phyloP scores from a whole-genome alignment of 2,888 invertebrate genomes.

The Aproaerema taeniolella region DNA sequence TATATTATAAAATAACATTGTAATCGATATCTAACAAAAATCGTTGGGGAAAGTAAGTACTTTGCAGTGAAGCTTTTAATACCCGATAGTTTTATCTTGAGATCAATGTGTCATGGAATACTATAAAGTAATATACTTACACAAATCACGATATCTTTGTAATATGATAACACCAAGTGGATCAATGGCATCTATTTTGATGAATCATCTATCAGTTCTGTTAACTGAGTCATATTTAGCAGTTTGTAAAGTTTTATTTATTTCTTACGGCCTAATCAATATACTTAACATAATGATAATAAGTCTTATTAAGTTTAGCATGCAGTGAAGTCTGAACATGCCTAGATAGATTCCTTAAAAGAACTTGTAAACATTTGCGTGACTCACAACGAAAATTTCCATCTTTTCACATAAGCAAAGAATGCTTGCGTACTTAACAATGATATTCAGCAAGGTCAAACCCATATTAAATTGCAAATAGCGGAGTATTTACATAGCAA shows the following conservation, averaged over 20 bases:
- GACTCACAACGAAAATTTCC: slow-evolving; percentile 32
- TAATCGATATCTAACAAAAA: slow-evolving; percentile 24
- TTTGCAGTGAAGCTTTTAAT: slow-evolving; percentile 40
- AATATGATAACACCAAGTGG: too few relatives aligned
- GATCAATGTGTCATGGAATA: slow-evolving; percentile 30
- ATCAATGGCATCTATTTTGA: too few relatives aligned
- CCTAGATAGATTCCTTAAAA: not conserved
- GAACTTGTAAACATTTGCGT: slow-evolving; percentile 6
- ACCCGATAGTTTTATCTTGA: slow-evolving; percentile 39
- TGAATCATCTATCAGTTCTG: too few relatives aligned
- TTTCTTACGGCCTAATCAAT: slow-evolving; percentile 36
- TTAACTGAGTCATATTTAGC: too few relatives aligned
- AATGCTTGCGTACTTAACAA: slow-evolving; percentile 34
- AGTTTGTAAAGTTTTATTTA: not conserved
- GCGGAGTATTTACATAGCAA: slow-evolving; percentile 39
- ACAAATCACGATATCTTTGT: slow-evolving; percentile 37
- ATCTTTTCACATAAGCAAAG: slow-evolving; percentile 31
- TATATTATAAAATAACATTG: slow-evolving; percentile 36
- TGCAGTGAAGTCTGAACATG: slow-evolving; percentile 19
- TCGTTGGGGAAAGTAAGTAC: slow-evolving; percentile 28
- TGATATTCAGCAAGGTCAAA: slow-evolving; percentile 43
- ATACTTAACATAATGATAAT: slow-evolving; percentile 16
- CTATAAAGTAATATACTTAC: slow-evolving; percentile 32
- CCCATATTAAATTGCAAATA: slow-evolving; percentile 38
- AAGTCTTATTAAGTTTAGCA: slow-evolving; percentile 10